Evolutionary conservation across 1,140 invertebrate genomes (phyloP).

Genomic region (Sycophila sp.): DNA sequence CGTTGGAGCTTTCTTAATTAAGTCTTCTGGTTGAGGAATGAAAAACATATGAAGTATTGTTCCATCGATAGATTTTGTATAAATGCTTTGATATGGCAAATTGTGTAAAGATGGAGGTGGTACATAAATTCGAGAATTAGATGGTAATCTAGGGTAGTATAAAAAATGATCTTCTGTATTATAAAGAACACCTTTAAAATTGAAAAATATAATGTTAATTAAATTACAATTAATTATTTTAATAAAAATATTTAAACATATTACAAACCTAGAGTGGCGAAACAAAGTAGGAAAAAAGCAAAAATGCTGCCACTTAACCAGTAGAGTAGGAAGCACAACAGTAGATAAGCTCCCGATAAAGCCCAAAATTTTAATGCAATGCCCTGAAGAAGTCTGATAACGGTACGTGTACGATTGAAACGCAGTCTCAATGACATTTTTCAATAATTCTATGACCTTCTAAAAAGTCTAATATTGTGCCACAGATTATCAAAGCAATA

Average conservation of each 20-base stretch:
- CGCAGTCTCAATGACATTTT: constrained; percentile 55
- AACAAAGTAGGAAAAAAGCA: constrained; percentile 75
- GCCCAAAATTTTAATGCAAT: constrained; percentile 68
- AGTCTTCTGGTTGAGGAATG: constrained; percentile 79
- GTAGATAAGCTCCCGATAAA: constrained; percentile 68
- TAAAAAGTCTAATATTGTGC: not conserved
- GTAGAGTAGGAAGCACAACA: constrained; percentile 79
- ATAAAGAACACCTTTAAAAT: constrained; percentile 79
- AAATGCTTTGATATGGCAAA: constrained; percentile 87
- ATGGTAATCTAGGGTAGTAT: constrained; percentile 89
- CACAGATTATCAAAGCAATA: too few relatives aligned
- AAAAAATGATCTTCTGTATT: constrained; percentile 86
- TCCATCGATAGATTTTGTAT: constrained; percentile 81
- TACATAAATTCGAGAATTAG: constrained; percentile 87
- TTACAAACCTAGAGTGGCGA: constrained; percentile 74
- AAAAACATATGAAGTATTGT: constrained; percentile 87
- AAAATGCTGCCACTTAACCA: constrained; percentile 83
- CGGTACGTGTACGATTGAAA: constrained; percentile 48
- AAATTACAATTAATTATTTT: not conserved
- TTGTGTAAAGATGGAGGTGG: constrained; percentile 84
- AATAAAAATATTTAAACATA: constrained; percentile 6
- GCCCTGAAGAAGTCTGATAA: constrained; percentile 50
- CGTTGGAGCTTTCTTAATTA: constrained; percentile 75
- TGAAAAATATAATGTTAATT: not conserved
- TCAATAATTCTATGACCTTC: not conserved